phyloP scores from a whole-genome alignment of 64 coral and sea anemone species.

The Montipora capricornis region DNA sequence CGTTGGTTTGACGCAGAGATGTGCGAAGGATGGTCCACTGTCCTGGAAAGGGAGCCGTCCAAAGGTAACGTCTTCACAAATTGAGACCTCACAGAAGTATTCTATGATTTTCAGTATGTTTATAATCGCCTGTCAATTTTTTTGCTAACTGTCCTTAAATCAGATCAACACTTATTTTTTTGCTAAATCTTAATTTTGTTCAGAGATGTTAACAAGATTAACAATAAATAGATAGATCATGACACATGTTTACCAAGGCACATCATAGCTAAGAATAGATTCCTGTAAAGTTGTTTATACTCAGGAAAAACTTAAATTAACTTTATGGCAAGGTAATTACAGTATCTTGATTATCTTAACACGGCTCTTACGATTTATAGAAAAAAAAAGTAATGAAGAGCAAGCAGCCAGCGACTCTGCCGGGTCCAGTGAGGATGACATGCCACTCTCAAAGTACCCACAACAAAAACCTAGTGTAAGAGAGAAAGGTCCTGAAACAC shows the following conservation, averaged over 20 bases:
- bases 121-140: too few species aligned
- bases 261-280: neutral
- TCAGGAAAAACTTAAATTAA: too few species aligned
- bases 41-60: neutral
- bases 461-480: neutral
- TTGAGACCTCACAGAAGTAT: neutral
- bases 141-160: neutral
- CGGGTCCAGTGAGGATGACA: neutral
- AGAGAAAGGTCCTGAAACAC: neutral
- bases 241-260: neutral
- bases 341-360: too few species aligned
- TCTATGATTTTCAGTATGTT: too few species aligned
- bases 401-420: too few species aligned
- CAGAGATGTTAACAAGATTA: neutral
- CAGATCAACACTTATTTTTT: neutral
- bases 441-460: neutral
- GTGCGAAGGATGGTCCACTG: neutral
- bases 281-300: neutral
- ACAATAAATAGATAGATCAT: neutral
- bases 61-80: neutral
- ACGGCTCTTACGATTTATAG: too few species aligned
- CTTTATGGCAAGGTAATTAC: too few species aligned
- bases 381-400: too few species aligned
- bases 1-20: neutral
- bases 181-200: neutral